Evolutionary conservation across 2,888 invertebrate genomes (phyloP), one percentile per base, ranked within the genome.

Genomic region (Ochropacha duplaris): DNA sequence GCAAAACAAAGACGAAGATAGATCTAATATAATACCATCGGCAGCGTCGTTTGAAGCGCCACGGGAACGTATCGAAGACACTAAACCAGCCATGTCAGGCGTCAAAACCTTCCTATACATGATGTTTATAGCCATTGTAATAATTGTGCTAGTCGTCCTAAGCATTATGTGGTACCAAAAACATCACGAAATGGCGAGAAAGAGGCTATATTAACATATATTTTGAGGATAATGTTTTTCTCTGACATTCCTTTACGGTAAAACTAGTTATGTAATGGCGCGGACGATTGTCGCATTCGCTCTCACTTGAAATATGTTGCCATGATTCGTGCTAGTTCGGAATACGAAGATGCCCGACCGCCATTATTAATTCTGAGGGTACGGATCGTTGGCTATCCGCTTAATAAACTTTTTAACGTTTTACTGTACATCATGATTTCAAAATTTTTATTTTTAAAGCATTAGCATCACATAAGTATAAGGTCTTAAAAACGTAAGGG

Each of bases 101-200:
- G 94, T 98, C 57, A 99, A 98, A 86, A 95, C 98, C 56, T 98
- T 99, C 89, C 93, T 98, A 2, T 94, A 98, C 62, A 96, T 99
- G 92, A 94, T 99, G 69, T 94, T 96, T 55, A 96, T 96, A 14
- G 95, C 98, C 55, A 94, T 99, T 26, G 96, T 96, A 2, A 87
- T 98, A 11, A 96, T 97, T 50, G 97, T 96, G 0, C 94, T 96
- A 64, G 96, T 97, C 0, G 96, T 98, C 3, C 94, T 98, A 57
- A 98, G 97, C 28, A 96, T 99, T 62, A 96, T 98, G 94, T 96
- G 97, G 84, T 98, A 98, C 84, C 98, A 98, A 84, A 98, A 98
- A 81, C 95, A 96, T 61, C 97, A 97, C 81, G 97, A 98, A 81
- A 96, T 97, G 68, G 96, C 96, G 60, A 94, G 98, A 74, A 99